Percentiles rank a stretch among this genome's conserved stretches.
phyloP scores from a whole-genome alignment of 2,888 invertebrate species.

The Drosophila quinaria region DNA sequence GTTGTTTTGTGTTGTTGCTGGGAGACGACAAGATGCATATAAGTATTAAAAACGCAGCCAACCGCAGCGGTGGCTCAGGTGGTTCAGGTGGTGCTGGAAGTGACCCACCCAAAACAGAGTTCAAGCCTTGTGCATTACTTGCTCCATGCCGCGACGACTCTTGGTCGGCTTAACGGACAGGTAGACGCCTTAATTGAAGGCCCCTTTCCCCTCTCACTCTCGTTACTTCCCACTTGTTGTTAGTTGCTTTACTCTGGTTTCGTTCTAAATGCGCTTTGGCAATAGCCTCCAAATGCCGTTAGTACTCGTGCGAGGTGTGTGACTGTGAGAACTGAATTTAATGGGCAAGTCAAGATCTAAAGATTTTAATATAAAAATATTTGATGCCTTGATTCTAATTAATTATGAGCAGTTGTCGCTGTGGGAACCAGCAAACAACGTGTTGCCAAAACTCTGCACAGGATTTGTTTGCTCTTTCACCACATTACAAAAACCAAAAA shows the following conservation, averaged over 20 bases:
- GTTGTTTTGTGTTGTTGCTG: constrained; percentile 18
- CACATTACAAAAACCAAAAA: constrained; percentile 8
- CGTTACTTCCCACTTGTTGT: background rate
- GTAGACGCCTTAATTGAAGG: constrained; percentile 73
- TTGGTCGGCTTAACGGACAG: constrained; percentile 63
- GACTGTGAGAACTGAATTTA: constrained; percentile 63
- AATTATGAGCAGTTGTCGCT: constrained; percentile 28
- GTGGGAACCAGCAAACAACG: constrained; percentile 66
- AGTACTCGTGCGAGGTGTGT: constrained; percentile 66
- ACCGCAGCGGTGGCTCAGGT: constrained; percentile 46
- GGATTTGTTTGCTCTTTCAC: constrained; percentile 58
- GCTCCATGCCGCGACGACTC: background rate
- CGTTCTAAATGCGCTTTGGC: constrained; percentile 75
- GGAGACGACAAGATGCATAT: constrained; percentile 37
- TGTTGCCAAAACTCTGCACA: constrained; percentile 53
- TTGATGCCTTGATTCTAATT: constrained; percentile 20
- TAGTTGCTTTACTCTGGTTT: constrained; percentile 33
- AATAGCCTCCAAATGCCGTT: constrained; percentile 60
- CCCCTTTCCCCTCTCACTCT: background rate
- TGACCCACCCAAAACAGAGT: constrained; percentile 75
- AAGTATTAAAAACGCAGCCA: constrained; percentile 53
- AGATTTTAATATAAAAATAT: constrained; percentile 36
- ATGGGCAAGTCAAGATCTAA: constrained; percentile 38
- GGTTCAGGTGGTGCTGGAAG: constrained; percentile 41
- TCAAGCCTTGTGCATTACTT: constrained; percentile 68